Evolutionary conservation across 2,113 vertebrate genomes (phyloP).

Genomic region (Pterocles gutturalis): DNA sequence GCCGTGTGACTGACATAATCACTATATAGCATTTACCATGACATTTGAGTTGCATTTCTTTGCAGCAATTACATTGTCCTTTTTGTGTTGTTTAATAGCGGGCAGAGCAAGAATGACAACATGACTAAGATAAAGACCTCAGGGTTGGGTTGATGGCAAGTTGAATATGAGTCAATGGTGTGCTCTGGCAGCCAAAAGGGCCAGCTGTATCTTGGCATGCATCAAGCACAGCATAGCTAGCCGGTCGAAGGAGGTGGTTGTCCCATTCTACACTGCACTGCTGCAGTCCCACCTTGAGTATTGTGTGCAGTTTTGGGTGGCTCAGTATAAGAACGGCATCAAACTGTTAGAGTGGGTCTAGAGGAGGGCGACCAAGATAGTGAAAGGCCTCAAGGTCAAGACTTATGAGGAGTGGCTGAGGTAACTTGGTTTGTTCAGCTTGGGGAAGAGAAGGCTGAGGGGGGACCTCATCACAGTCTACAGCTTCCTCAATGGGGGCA

Average conservation of each 20-base stretch:
- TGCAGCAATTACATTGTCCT: neutral
- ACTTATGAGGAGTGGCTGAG: neutral
- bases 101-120: neutral
- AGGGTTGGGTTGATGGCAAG: neutral
- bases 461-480: neutral
- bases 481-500: neutral
- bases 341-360: neutral
- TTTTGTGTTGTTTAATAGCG: neutral
- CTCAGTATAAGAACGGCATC: neutral
- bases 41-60: slow-evolving; percentile 31
- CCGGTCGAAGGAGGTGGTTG: fast-evolving
- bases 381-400: neutral
- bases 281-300: fast-evolving
- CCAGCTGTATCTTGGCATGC: fast-evolving
- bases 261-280: neutral
- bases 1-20: neutral
- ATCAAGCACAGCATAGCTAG: neutral
- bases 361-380: neutral
- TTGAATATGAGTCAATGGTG: neutral
- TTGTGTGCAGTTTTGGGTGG: neutral
- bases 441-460: neutral
- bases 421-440: neutral
- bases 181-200: neutral
- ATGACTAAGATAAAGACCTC: neutral
- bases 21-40: neutral